Evolutionary conservation across 2,797 vertebrate genomes (phyloP), one percentile per base, ranked within the genome.

Genomic region (Propithecus perrieri): DNA sequence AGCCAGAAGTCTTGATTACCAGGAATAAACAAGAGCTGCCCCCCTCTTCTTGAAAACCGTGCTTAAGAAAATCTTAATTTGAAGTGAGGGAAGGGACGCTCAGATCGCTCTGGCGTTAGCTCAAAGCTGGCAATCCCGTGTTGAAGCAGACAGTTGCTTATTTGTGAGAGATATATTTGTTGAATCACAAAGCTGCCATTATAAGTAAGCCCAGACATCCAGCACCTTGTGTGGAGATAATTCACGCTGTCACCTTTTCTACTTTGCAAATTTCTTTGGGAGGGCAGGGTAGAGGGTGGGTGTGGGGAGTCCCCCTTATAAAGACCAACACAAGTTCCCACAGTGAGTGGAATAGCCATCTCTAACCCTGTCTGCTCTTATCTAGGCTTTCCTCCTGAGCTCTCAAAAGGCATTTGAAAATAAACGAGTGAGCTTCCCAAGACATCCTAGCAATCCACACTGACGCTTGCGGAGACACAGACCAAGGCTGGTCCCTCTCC

Each of bases 341-440:
- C 22, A 72, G 84, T 5, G 26, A 41, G 35, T 50, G 48, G 28
- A 71, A 17, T 33, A 33, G 33, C 41, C 35, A 11, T 78, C 53
- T 94, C 46, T 72, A 89, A 86, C 15, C 33, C 65, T 89, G 55
- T 81, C 59, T 61, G 17, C 57, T 75, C 43, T 97, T 96, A 81
- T 81, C 89, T 89, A 59, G 30, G 50, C 41, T 84, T 95, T 95
- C 71, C 67, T 91, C 61, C 35, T 30, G 48, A 71, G 65, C 48
- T 89, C 33, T 90, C 46, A 38, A 96, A 67, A 95, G 57, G 75
- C 55, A 91, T 98, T 96, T 91, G 72, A 94, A 97, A 98, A 96
- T 81, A 97, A 97, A 95, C 91, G 67, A 96, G 78, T 87, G 80
- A 57, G 3, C 63, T 94, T 93, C 75, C 84, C 38, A 91, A 91